A percentile compares a stretch with the other conserved stretches of the same genome.
These are phyloP conservation scores for Wasmannia auropunctata DNA, from an alignment of 1,140 invertebrate genomes.

Conservation along the genomic window DNA sequence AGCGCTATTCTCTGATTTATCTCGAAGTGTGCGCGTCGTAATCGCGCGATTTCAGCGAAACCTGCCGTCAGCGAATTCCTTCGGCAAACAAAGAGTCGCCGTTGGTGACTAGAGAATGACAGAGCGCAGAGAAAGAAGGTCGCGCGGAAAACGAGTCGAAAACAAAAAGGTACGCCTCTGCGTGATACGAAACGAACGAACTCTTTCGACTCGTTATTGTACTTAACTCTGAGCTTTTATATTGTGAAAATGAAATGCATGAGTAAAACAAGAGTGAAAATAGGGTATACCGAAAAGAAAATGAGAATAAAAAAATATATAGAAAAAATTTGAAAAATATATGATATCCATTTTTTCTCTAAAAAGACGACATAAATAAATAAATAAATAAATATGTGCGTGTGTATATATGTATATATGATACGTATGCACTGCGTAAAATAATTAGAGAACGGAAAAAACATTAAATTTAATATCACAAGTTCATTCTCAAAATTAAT, in stretches of 20 bases:
- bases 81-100: conserved; percentile 72
- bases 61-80: conserved; percentile 77
- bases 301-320: not conserved
- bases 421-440: not conserved
- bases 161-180: conserved; percentile 15
- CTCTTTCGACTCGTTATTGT: not conserved
- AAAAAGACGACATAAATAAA: not conserved
- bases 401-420: not conserved
- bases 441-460: not conserved
- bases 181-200: not conserved
- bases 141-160: conserved; percentile 34
- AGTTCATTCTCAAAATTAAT: not conserved
- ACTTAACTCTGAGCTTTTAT: not conserved
- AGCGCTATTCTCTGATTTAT: conserved; percentile 61
- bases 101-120: conserved; percentile 53
- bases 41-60: conserved; percentile 73
- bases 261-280: not conserved
- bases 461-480: not conserved
- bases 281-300: not conserved
- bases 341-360: not conserved
- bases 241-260: conserved; percentile 8
- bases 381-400: no score
- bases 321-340: not conserved
- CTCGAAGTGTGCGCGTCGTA: conserved; percentile 66
- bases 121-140: conserved; percentile 28